Evolutionary conservation across 2,113 vertebrate species (phyloP).

Genomic region (Proterorhinus semilunaris): DNA sequence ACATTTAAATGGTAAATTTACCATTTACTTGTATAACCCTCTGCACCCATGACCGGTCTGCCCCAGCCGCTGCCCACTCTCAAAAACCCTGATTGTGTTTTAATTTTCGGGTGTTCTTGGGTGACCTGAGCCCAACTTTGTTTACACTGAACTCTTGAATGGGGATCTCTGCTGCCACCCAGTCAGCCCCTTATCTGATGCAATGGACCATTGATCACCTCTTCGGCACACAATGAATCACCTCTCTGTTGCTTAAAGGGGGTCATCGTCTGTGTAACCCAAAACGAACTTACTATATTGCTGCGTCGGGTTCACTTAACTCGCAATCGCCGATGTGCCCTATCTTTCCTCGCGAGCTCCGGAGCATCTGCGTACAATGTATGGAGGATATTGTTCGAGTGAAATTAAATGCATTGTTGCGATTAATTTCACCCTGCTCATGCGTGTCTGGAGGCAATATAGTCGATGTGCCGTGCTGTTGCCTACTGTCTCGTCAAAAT

Average conservation of each 20-base stretch:
- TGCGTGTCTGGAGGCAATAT: constrained; percentile 16
- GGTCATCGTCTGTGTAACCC: constrained; percentile 61
- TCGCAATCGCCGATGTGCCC: constrained; percentile 21
- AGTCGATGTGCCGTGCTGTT: not conserved
- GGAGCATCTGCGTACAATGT: constrained; percentile 16
- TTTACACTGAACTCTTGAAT: constrained; percentile 53
- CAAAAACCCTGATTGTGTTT: constrained; percentile 67
- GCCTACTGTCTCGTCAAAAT: not conserved
- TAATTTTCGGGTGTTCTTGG: constrained; percentile 32
- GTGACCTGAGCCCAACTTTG: constrained; percentile 69
- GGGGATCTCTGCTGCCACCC: constrained; percentile 55
- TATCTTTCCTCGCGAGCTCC: constrained; percentile 14
- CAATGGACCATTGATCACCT: constrained; percentile 74
- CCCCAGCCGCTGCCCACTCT: constrained; percentile 41
- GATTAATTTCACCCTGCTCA: constrained; percentile 31
- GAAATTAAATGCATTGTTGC: constrained; percentile 29
- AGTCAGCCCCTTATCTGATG: constrained; percentile 73
- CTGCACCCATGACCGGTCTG: constrained; percentile 27
- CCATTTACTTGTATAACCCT: constrained; percentile 51
- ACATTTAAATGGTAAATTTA: too few relatives aligned
- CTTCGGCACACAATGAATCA: constrained; percentile 62
- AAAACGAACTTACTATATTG: constrained; percentile 55
- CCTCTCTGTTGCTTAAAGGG: constrained; percentile 56
- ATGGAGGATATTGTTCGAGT: constrained; percentile 25
- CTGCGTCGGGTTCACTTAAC: constrained; percentile 44